phyloP scores from a whole-genome alignment of 2,113 vertebrate species.

The Trematomus loennbergii region DNA sequence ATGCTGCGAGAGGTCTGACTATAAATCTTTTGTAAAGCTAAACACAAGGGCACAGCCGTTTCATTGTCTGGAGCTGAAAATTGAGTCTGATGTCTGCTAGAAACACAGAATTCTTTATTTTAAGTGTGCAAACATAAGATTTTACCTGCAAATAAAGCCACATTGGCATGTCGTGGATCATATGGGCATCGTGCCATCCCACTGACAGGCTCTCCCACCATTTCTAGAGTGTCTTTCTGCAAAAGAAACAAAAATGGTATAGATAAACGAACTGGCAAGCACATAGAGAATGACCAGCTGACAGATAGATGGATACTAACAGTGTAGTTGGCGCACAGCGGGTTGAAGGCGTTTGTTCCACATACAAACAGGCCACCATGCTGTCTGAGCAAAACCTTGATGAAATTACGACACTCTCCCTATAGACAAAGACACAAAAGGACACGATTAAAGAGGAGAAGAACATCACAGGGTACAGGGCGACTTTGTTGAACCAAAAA shows the following conservation, averaged over 20 bases:
- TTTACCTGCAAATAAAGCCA: slow-evolving; percentile 95
- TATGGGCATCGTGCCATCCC: slow-evolving; percentile 98
- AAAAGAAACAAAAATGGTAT: slow-evolving; percentile 25
- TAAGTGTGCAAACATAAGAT: not conserved
- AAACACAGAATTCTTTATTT: slow-evolving; percentile 3
- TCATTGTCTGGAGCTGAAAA: slow-evolving; percentile 37
- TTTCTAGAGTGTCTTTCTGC: slow-evolving; percentile 93
- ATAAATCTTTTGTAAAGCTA: slow-evolving; percentile 75
- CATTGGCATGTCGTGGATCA: slow-evolving; percentile 96
- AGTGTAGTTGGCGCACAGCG: slow-evolving; percentile 95
- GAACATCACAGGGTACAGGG: slow-evolving; percentile 19
- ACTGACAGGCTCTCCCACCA: slow-evolving; percentile 91
- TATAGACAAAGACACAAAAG: slow-evolving; percentile 61
- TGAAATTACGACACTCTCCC: slow-evolving; percentile 96
- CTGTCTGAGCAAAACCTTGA: slow-evolving; percentile 94
- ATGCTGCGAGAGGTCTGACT: slow-evolving; percentile 59
- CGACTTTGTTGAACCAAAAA: not conserved
- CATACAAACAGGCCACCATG: slow-evolving; percentile 93
- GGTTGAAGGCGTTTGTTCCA: slow-evolving; percentile 98
- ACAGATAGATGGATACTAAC: slow-evolving; percentile 85
- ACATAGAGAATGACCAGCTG: slow-evolving; percentile 20
- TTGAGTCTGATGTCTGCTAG: slow-evolving; percentile 22
- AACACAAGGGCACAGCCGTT: slow-evolving; percentile 60
- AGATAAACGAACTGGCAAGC: slow-evolving; percentile 46
- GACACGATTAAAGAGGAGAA: slow-evolving; percentile 23